These are phyloP conservation scores for Halichoerus grypus DNA, from an alignment of 2,113 vertebrate genomes.

Conservation along the genomic window DNA sequence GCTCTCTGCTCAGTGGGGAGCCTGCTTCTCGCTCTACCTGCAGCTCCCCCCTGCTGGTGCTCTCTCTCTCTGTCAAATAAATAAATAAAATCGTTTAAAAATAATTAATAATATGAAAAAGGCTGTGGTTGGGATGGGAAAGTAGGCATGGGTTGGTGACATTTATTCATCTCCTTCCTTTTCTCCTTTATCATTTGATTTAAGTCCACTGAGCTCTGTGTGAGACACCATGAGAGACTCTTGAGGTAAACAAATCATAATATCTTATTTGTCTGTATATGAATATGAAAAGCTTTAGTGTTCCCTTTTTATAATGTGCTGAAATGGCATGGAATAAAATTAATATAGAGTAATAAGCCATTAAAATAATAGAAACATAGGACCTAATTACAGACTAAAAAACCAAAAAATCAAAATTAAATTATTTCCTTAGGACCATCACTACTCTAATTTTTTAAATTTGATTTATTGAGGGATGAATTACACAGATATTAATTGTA, in stretches of 20 bases:
- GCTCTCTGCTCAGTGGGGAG: no score
- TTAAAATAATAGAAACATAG: neutral
- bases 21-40: no score
- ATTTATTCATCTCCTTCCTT: neutral
- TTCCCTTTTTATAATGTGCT: neutral
- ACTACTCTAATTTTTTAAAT: neutral
- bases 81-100: no score
- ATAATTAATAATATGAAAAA: neutral
- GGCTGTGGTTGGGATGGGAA: neutral
- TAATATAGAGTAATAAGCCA: neutral
- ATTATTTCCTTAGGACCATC: neutral
- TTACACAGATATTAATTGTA: neutral
- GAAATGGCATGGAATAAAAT: neutral
- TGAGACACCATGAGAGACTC: neutral
- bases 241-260: neutral
- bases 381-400: neutral
- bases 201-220: neutral
- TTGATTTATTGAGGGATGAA: conserved; percentile 2
- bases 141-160: neutral
- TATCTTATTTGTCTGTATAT: neutral
- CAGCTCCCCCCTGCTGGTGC: no score
- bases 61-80: no score
- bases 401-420: neutral
- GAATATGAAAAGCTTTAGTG: neutral
- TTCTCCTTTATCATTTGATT: neutral